phyloP scores from a whole-genome alignment of 64 coral and sea anemone genomes.

The Pachyseris speciosa region DNA sequence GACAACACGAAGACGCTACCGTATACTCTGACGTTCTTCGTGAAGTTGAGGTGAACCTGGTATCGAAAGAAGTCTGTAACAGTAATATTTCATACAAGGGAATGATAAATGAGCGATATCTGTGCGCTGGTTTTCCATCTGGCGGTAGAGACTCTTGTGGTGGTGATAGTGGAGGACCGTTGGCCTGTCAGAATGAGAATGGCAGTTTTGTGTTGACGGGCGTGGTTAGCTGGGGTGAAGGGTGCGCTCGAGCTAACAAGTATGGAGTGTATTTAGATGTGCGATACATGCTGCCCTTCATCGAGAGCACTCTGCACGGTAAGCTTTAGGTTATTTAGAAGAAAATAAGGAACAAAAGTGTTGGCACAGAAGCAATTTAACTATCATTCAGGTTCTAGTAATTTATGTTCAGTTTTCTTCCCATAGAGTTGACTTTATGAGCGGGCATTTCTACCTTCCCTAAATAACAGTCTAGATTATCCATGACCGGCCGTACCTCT shows the following conservation, averaged over 20 bases:
- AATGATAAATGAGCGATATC: slow-evolving; percentile 60
- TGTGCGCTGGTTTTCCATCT: slow-evolving; percentile 72
- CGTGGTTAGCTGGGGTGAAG: slow-evolving; percentile 90
- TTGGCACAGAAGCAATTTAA: background rate
- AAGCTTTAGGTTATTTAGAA: too few relatives aligned
- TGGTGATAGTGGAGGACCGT: slow-evolving; percentile 81
- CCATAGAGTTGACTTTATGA: too few relatives aligned
- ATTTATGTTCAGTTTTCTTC: too few relatives aligned
- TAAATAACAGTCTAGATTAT: too few relatives aligned
- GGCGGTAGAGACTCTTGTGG: slow-evolving; percentile 68
- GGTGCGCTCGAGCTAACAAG: slow-evolving; percentile 89
- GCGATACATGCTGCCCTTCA: slow-evolving; percentile 82
- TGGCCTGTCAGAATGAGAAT: slow-evolving; percentile 82
- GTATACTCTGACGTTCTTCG: slow-evolving; percentile 71
- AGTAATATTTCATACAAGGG: slow-evolving; percentile 80
- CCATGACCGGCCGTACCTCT: too few relatives aligned
- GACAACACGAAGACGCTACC: slow-evolving; percentile 35
- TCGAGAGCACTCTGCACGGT: slow-evolving; percentile 59
- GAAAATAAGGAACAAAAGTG: too few relatives aligned
- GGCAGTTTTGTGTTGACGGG: slow-evolving; percentile 84
- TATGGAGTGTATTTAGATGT: slow-evolving; percentile 96
- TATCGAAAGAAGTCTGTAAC: slow-evolving; percentile 75
- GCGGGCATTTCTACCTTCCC: too few relatives aligned
- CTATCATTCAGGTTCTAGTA: background rate
- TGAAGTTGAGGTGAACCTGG: slow-evolving; percentile 68